Conservation (phyloP, 2,888 invertebrate genomes). For the Megamerina dolium region DNA sequence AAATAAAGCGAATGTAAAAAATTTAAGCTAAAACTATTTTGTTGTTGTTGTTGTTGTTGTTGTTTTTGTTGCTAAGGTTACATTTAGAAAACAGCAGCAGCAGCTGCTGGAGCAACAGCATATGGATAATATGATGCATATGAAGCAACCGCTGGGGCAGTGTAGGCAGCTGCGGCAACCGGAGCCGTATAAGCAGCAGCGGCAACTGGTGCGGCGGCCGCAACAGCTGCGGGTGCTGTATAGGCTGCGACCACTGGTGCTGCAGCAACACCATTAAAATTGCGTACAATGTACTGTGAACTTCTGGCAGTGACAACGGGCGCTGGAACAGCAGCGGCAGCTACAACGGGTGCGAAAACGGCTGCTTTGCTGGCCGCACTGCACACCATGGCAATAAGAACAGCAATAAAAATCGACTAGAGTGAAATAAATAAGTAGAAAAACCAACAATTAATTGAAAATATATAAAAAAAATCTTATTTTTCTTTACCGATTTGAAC, state of each 20-base stretch:
- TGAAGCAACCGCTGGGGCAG: constrained; percentile 17
- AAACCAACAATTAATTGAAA: constrained; percentile 8
- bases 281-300: constrained; percentile 45
- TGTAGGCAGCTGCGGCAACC: constrained; percentile 20
- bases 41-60: too few species aligned
- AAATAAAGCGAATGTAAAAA: too few species aligned
- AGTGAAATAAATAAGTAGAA: constrained; percentile 3
- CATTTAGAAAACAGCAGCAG: too few species aligned
- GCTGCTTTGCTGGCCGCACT: constrained; percentile 52
- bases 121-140: constrained; percentile 28
- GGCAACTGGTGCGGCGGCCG: constrained; percentile 22
- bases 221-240: constrained; percentile 32
- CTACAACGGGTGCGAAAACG: constrained; percentile 25
- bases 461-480: neutral
- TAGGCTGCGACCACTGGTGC: constrained; percentile 52
- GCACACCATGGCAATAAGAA: constrained; percentile 47
- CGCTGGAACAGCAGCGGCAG: constrained; percentile 22
- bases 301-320: constrained; percentile 44
- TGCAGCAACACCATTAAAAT: constrained; percentile 31
- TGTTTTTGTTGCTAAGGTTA: too few species aligned
- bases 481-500: constrained; percentile 36
- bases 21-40: too few species aligned
- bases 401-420: constrained; percentile 48
- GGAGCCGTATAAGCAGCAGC: constrained; percentile 29
- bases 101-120: too few species aligned